phyloP scores from a whole-genome alignment of 2,797 vertebrate genomes.

The Arvicola amphibius region DNA sequence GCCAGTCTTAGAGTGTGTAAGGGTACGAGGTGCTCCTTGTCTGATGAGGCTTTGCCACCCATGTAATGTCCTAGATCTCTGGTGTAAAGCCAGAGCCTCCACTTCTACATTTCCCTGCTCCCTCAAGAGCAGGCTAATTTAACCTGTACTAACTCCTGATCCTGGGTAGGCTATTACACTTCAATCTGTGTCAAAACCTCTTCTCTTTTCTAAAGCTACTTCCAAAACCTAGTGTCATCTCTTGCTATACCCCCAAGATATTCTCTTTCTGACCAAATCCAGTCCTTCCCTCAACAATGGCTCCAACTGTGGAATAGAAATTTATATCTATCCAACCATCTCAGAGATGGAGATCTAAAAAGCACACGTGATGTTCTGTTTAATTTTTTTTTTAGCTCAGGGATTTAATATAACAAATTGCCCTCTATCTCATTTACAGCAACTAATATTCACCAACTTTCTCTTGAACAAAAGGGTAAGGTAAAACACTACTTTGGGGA shows the following conservation, averaged over 20 bases:
- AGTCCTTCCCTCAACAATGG: not conserved
- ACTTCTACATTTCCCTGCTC: not conserved
- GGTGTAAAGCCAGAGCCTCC: not conserved
- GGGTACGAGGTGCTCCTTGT: rapidly evolving
- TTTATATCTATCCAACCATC: not conserved
- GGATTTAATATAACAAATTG: conserved; percentile 60
- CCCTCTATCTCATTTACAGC: conserved; percentile 50
- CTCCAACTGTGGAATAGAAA: not conserved
- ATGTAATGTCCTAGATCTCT: not conserved
- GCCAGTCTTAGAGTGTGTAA: not conserved
- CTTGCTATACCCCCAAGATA: rapidly evolving
- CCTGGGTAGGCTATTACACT: rapidly evolving
- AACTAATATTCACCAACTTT: conserved; percentile 51
- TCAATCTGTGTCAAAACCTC: not conserved
- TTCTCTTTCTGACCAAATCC: not conserved
- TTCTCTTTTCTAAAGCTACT: not conserved
- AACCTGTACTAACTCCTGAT: not conserved
- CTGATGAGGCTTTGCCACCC: not conserved
- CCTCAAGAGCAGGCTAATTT: no score
- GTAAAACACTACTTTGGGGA: conserved; percentile 55
- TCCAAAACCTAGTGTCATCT: not conserved
- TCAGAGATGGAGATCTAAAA: conserved; percentile 13
- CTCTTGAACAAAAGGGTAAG: conserved; percentile 64
- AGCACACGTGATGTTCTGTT: not conserved
- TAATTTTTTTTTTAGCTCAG: conserved; percentile 60